Evolutionary conservation across 37 sponge, comb jelly and placozoan species (phyloP).

Genomic region (Aplysina aerophoba): DNA sequence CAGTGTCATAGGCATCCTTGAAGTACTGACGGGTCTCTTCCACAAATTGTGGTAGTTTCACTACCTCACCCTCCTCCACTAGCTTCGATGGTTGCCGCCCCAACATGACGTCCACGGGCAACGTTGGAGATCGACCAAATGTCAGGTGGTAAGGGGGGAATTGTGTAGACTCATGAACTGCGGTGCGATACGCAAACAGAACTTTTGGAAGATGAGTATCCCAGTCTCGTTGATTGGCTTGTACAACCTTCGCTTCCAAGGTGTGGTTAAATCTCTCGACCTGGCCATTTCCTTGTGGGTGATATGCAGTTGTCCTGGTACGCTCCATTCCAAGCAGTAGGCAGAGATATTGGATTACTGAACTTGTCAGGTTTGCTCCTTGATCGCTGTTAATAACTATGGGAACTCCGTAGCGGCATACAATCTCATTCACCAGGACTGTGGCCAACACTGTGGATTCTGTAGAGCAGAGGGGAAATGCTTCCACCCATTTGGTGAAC

Average conservation of each 20-base stretch:
- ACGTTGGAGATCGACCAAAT: constrained; percentile 40
- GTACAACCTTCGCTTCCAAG: constrained; percentile 40
- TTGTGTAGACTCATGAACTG: constrained; percentile 45
- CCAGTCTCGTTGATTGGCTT: constrained; percentile 51
- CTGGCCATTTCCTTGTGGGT: constrained; percentile 57
- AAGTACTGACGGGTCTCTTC: constrained; percentile 16
- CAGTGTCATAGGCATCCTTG: constrained; percentile 17
- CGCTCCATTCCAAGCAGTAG: constrained; percentile 19
- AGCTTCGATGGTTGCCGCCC: not conserved
- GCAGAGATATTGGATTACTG: constrained; percentile 7
- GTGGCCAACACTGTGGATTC: no score
- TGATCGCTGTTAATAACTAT: constrained; percentile 43
- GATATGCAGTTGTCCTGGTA: constrained; percentile 32
- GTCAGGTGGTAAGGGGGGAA: constrained; percentile 31
- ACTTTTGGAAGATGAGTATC: constrained; percentile 41
- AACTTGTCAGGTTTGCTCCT: constrained; percentile 40
- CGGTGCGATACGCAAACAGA: constrained; percentile 45
- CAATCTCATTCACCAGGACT: constrained; percentile 43
- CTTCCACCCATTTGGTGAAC: no score
- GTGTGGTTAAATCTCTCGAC: constrained; percentile 55
- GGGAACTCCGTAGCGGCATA: constrained; percentile 49
- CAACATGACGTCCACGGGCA: constrained; percentile 48
- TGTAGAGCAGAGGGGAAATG: no score
- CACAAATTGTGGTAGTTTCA: constrained; percentile 41
- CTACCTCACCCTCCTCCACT: constrained; percentile 9